Base-by-base conservation (phyloP, 2,113 vertebrate species). In the Chelonoidis abingdonii region DNA sequence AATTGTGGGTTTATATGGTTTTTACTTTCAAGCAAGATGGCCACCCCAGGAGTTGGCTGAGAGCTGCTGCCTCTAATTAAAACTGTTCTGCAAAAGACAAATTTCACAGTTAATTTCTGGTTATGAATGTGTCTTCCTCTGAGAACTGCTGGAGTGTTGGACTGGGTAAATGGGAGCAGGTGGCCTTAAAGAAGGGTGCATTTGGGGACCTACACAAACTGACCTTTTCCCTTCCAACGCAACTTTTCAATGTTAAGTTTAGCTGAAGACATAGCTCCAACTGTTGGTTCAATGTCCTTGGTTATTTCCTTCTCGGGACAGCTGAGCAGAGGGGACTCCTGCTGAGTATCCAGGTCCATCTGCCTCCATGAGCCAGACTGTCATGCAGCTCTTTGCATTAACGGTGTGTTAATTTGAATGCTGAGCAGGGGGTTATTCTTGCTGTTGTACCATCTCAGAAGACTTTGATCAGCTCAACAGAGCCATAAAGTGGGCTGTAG, bases 1-100 rank as follows among this genome's bases (percentile, higher is more conserved):
- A 95, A 82, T 87, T 19, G 57, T 1, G 0, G n/a, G 78, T 0
- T 0, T 57, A 47, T 53, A 25, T 25, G 84, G 38, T 35, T 83
- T 5, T 1, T 59, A 44, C 47, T 91, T 31, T 49, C 52, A 10
- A 11, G 35, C 4, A 2, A 35, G 79, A 78, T 1, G 25, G 76
- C 83, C 86, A 16, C 91, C 76, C 83, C 41, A 44, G 0, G 0
- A 0, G 6, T 65, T 0, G 0, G 69, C 44, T 19, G n/a, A 2
- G 1, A 3, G 25, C 11, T 1, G 0, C 47, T 1, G 14, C 54
- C 24, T 62, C 10, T 53, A 62, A 79, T 65, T 29, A 35, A 25
- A 27, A 35, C 24, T 24, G 12, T 27, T 47, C 79, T 14, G 41
- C 41, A 47, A 47, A 79, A 7, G 50, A 72, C 19, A 21, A 9